phyloP scores from a whole-genome alignment of 2,113 vertebrate genomes.

The Lasiurus cinereus region DNA sequence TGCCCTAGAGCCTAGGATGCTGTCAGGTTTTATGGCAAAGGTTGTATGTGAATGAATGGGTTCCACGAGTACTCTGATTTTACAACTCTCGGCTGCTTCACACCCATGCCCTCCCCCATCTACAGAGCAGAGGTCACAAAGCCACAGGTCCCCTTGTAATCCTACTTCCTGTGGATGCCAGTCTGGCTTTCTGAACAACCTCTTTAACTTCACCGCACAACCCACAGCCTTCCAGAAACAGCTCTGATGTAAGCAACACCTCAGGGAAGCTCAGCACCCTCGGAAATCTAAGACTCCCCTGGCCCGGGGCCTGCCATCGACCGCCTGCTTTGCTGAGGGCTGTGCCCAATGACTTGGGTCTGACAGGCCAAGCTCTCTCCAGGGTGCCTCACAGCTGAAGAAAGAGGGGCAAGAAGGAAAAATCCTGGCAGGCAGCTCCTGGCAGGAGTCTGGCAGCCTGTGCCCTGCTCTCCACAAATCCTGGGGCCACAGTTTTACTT shows the following conservation, averaged over 20 bases:
- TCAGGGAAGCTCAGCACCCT: not conserved
- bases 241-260: not conserved
- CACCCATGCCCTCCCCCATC: not conserved
- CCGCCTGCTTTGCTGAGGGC: not conserved
- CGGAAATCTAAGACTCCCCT: not conserved
- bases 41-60: not conserved
- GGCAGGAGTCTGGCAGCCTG: not conserved
- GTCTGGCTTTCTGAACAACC: slow-evolving; percentile 40
- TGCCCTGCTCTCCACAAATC: not conserved
- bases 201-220: slow-evolving; percentile 56
- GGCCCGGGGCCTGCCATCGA: not conserved
- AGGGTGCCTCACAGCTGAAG: not conserved
- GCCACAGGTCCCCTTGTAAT: not conserved
- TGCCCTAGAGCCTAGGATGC: not conserved
- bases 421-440: not conserved
- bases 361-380: not conserved
- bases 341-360: not conserved
- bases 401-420: not conserved
- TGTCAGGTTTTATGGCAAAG: not conserved
- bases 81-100: not conserved
- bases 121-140: slow-evolving; percentile 55
- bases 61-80: not conserved
- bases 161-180: slow-evolving; percentile 21
- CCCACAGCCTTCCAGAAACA: not conserved
- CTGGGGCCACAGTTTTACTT: not conserved